These are phyloP conservation scores for Colistium nudipinnis DNA, from an alignment of 2,113 vertebrate genomes.

Conservation along the genomic window DNA sequence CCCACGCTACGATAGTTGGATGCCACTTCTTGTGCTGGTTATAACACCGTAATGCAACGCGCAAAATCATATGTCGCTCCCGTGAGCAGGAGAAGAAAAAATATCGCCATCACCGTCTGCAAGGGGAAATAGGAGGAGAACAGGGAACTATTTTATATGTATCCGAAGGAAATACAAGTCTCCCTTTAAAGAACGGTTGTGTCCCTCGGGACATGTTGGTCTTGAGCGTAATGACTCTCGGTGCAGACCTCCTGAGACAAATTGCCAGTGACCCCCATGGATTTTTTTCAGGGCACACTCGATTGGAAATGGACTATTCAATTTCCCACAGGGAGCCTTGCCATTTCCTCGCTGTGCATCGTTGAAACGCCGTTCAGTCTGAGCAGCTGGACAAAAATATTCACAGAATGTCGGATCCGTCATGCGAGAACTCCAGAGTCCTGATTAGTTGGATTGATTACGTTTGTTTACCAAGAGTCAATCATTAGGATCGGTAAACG, in stretches of 20 bases:
- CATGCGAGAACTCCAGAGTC: background rate
- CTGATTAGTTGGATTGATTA: slow-evolving; percentile 3
- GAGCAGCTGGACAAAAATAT: slow-evolving; percentile 28
- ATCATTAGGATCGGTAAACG: background rate
- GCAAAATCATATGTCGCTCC: slow-evolving; percentile 15
- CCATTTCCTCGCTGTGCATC: slow-evolving; percentile 71
- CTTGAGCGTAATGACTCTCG: slow-evolving; percentile 75
- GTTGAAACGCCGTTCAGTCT: slow-evolving; percentile 56
- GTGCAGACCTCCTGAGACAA: slow-evolving; percentile 74
- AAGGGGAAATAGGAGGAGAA: slow-evolving; percentile 21
- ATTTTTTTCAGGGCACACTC: slow-evolving; percentile 77
- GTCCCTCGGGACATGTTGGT: slow-evolving; percentile 69
- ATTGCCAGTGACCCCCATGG: slow-evolving; percentile 78
- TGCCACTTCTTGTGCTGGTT: slow-evolving; percentile 22
- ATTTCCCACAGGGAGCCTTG: slow-evolving; percentile 74
- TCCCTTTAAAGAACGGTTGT: slow-evolving; percentile 59
- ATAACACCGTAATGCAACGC: slow-evolving; percentile 16
- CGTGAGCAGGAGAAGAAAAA: background rate
- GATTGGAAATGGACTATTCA: slow-evolving; percentile 80
- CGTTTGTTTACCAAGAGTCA: background rate
- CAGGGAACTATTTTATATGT: slow-evolving; percentile 36
- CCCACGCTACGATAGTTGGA: slow-evolving; percentile 9
- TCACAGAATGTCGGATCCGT: slow-evolving; percentile 33
- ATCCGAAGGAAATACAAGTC: slow-evolving; percentile 55
- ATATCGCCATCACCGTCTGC: slow-evolving; percentile 34